Evolutionary conservation across 2,797 vertebrate species (phyloP).

Genomic region (Leontopithecus rosalia): DNA sequence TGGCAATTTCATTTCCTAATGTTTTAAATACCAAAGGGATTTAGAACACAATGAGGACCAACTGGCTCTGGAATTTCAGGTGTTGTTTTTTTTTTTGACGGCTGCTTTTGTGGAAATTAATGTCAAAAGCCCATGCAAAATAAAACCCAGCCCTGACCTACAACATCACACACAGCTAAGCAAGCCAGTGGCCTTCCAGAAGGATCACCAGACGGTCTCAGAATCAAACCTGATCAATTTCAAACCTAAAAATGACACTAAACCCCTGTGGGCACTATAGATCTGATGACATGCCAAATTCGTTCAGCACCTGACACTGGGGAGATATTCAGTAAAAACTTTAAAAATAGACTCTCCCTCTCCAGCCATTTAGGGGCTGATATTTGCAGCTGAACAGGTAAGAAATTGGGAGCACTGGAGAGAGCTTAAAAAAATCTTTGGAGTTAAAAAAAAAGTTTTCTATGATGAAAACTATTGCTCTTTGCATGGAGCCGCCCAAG

Average conservation of each 20-base stretch:
- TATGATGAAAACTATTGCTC: slow-evolving; percentile 52
- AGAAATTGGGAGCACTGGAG: slow-evolving; percentile 47
- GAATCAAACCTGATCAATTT: slow-evolving; percentile 50
- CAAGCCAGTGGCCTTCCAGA: background rate
- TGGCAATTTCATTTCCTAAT: slow-evolving; percentile 60
- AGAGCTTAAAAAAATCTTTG: slow-evolving; percentile 41
- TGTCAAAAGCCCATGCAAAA: slow-evolving; percentile 40
- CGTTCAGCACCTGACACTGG: background rate
- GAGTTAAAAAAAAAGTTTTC: slow-evolving; percentile 39
- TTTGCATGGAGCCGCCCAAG: background rate
- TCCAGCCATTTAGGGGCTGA: slow-evolving; percentile 37
- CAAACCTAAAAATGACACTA: slow-evolving; percentile 63
- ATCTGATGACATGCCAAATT: slow-evolving; percentile 34
- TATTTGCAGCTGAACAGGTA: slow-evolving; percentile 54
- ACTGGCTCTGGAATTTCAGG: slow-evolving; percentile 48
- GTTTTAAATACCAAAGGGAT: slow-evolving; percentile 68
- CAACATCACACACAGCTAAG: background rate
- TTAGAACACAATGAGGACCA: slow-evolving; percentile 59
- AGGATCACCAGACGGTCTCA: background rate
- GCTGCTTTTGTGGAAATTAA: slow-evolving; percentile 39
- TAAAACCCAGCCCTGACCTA: background rate
- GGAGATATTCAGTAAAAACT: slow-evolving; percentile 47
- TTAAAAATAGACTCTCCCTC: slow-evolving; percentile 63
- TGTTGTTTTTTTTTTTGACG: background rate
- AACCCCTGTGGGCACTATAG: slow-evolving; percentile 3